phyloP scores from a whole-genome alignment of 2,113 vertebrate genomes.

The Trogon melanurus region DNA sequence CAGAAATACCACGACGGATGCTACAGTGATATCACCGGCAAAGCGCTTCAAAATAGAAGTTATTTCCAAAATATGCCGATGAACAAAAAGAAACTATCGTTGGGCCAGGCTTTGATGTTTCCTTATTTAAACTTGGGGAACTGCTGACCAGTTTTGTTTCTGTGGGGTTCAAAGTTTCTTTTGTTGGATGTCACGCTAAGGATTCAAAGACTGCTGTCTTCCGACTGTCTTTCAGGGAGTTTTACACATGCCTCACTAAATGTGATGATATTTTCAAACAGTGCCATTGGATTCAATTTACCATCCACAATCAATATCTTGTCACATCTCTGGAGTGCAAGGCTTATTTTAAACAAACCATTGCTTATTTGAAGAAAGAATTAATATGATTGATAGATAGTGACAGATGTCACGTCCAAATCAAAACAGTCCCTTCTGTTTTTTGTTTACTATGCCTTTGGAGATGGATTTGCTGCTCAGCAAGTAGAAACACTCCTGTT shows the following conservation, averaged over 20 bases:
- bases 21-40: background rate
- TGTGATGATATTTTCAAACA: background rate
- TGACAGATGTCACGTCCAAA: background rate
- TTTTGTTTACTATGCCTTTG: background rate
- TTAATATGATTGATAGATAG: background rate
- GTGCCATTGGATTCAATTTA: background rate
- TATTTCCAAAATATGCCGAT: background rate
- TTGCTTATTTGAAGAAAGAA: conserved; percentile 21
- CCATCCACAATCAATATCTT: background rate
- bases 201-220: background rate
- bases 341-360: background rate
- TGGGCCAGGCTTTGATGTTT: background rate
- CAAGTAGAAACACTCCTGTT: conserved; percentile 31
- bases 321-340: background rate
- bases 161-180: background rate
- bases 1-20: background rate
- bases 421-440: background rate
- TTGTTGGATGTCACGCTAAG: background rate
- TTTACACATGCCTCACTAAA: background rate
- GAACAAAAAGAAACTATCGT: background rate
- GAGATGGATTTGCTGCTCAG: conserved; percentile 24
- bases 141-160: background rate
- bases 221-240: background rate
- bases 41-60: background rate
- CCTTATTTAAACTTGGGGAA: background rate